Evolutionary conservation across 2,797 vertebrate species (phyloP), one percentile per base, ranked within the genome.

Genomic region (Hemitrygon akajei): DNA sequence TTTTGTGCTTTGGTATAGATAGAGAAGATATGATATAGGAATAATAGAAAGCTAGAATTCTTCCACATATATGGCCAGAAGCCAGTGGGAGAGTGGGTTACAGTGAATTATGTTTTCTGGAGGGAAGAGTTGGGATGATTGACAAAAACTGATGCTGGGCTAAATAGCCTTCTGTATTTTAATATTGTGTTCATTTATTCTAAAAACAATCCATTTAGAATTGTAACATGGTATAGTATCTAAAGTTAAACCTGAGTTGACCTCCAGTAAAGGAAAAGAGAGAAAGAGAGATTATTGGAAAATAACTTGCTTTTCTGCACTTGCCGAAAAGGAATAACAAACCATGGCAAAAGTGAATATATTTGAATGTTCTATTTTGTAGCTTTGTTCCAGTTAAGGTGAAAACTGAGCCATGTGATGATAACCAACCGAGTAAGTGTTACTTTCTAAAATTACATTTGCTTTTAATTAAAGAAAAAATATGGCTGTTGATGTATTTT

Each of bases 401-500:
- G 95, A 97, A 97, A 96, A 95, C 25, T 0, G 97, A 97, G 73
- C 96, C 97, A 79, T 95, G 89, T 0, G 96, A 97, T 93, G 96
- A 97, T 93, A 93, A 14, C 71, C 91, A 93, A 76, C 95, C 96
- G 93, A 97, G 97, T 97, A 96, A 0, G 96, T 96, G 94, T 25
- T 22, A 20, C n/a, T 66, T 30, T 63, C 37, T 34, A n/a, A 79
- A 76, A 56, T 16, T 77, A 30, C 25, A 20, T 93, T 0, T 2
- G 92, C n/a, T 93, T 77, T 75, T 76, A 71, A 30, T 56, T 63
- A 22, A 93, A 93, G 92, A 27, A 30, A 18, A 75, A 77, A n/a
- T 14, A 18, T 56, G 7, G 1, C 63, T 66, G 30, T 87, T n/a
- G 58, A 30, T 60, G 30, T 63, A 27, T 0, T 63, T 18, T 7